Evolutionary conservation across 2,797 vertebrate species (phyloP), one percentile per base, ranked within the genome.

Genomic region (Chrosomus eos): DNA sequence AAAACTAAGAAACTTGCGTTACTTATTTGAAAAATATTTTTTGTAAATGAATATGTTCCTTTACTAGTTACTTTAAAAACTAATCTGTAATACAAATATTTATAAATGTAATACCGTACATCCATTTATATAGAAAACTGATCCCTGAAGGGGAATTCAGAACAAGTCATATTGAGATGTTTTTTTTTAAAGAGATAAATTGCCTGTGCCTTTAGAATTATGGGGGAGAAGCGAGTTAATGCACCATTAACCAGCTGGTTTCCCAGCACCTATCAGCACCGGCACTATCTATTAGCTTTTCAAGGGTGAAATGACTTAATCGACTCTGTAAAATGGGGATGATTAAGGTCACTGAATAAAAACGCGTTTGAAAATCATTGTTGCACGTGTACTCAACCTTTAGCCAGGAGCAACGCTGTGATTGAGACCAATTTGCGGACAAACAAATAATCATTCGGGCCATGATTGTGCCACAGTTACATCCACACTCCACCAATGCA

Each of bases 271-370:
- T 58, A 58, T 68, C 60, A 68, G n/a, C 62, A 64, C 28, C 3
- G 7, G 62, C 62, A 31, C 14, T 18, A 40, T 33, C 62, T 68
- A 58, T 77, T 64, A 68, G 48, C 45, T 67, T 83, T 76, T 83
- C 31, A 66, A 76, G 68, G 64, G 51, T 78, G 74, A 71, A 84
- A 78, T 23, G 26, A 31, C 82, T 77, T 78, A 77, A 77, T 84
- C n/a, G 31, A 70, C 62, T 77, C 82, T 77, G 62, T 77, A 70
- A 84, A 70, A 45, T 26, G 48, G 9, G 48, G 74, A 84, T 78
- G 74, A 70, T 70, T 77, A 78, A 78, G 82, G 74, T 84, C 74
- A 60, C 73, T 7, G 33, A 58, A 68, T 78, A 45, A 84, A 83
- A 51, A 51, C 10, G 16, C 8, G 5, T 55, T 77, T 11, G 11